Conservation (phyloP, 2,797 vertebrate species). For the Garrulus glandarius region DNA sequence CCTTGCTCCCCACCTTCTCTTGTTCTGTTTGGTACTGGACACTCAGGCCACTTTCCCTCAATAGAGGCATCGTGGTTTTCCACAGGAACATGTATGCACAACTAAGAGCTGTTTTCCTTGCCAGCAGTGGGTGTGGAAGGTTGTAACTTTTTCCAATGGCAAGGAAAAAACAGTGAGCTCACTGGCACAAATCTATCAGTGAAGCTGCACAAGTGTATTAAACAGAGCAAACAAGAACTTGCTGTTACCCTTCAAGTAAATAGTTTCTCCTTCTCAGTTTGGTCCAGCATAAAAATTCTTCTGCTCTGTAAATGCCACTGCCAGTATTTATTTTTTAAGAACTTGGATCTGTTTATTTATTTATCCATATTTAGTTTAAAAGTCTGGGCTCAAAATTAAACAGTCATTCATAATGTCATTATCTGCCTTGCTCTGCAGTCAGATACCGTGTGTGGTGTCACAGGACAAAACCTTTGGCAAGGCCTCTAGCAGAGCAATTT, state of each 20-base stretch:
- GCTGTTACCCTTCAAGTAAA: constrained; percentile 10
- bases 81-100: background rate
- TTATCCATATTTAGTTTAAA: constrained; percentile 56
- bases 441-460: background rate
- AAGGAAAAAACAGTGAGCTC: background rate
- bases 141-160: background rate
- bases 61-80: background rate
- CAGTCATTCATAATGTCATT: constrained; percentile 47
- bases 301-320: constrained; percentile 2
- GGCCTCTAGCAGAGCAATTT: constrained; percentile 40
- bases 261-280: background rate
- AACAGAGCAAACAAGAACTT: constrained; percentile 19
- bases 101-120: background rate
- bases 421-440: constrained; percentile 12
- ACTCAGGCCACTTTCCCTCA: background rate
- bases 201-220: background rate
- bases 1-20: background rate
- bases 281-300: background rate
- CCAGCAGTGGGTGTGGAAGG: background rate
- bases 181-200: background rate
- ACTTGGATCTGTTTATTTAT: constrained; percentile 18
- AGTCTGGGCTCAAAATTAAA: constrained; percentile 27
- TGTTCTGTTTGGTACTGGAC: background rate
- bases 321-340: constrained; percentile 10
- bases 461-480: constrained; percentile 60